Conservation (phyloP, 2,888 invertebrate species). For the Eurytoma californica region DNA sequence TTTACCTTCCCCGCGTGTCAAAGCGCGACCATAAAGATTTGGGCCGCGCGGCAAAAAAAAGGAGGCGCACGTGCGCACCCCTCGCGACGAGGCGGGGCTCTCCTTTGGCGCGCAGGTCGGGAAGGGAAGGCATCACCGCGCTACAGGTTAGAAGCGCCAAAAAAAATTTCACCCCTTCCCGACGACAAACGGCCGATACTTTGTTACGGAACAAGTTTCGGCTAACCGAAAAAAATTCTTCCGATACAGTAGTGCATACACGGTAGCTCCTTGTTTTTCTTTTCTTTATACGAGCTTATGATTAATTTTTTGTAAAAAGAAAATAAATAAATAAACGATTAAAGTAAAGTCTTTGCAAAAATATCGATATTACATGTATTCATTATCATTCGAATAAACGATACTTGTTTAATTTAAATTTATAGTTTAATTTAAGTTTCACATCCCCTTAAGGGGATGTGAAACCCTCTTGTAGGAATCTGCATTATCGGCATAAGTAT, state of each 20-base stretch:
- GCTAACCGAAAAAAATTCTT: conserved; percentile 6
- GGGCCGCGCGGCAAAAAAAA: conserved; percentile 26
- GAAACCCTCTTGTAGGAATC: no score
- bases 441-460: no score
- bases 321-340: no score
- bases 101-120: not conserved
- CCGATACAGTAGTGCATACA: no score
- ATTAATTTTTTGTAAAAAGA: no score
- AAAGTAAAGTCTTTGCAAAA: no score
- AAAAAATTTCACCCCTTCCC: conserved; percentile 45
- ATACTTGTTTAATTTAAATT: no score
- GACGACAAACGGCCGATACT: conserved; percentile 7
- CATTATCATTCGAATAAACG: no score
- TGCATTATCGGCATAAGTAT: no score
- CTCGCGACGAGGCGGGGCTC: conserved; percentile 9
- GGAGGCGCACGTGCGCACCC: conserved; percentile 27
- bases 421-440: no score
- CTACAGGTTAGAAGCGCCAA: conserved; percentile 44
- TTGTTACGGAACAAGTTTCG: conserved; percentile 42
- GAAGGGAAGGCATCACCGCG: not conserved
- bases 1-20: conserved; percentile 51
- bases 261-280: no score
- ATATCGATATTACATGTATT: no score
- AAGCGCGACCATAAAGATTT: conserved; percentile 54
- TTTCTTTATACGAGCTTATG: not conserved